Conservation (phyloP, 2,113 vertebrate genomes). For the Axis porcinus region DNA sequence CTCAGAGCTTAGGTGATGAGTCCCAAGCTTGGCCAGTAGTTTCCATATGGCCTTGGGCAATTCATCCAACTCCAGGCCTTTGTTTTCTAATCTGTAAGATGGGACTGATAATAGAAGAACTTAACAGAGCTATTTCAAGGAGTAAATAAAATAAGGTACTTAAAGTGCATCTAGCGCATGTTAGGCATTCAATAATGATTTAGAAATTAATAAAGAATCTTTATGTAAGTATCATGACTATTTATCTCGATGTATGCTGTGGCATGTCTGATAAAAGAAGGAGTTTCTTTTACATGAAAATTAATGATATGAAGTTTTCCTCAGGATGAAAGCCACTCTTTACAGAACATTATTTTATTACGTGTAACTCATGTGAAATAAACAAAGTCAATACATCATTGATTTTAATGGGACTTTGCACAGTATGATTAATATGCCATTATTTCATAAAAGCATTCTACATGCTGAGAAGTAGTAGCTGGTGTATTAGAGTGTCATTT, state of each 20-base stretch:
- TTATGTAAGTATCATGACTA: not conserved
- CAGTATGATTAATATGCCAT: constrained; percentile 15
- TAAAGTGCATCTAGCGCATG: not conserved
- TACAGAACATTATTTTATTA: not conserved
- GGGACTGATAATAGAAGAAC: not conserved
- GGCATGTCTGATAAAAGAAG: not conserved
- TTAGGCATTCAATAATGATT: not conserved
- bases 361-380: constrained; percentile 17
- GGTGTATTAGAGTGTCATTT: not conserved
- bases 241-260: not conserved
- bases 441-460: not conserved
- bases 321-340: not conserved
- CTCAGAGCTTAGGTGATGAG: not conserved
- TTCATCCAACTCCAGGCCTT: not conserved
- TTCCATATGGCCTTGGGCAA: not conserved
- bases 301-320: not conserved
- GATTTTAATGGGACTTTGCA: constrained; percentile 17
- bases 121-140: not conserved
- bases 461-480: not conserved
- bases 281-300: not conserved
- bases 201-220: not conserved
- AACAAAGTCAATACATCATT: constrained; percentile 38
- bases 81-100: not conserved
- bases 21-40: not conserved
- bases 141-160: not conserved